Conservation (phyloP, 2,797 vertebrate genomes). For the Lutjanus campechanus region DNA sequence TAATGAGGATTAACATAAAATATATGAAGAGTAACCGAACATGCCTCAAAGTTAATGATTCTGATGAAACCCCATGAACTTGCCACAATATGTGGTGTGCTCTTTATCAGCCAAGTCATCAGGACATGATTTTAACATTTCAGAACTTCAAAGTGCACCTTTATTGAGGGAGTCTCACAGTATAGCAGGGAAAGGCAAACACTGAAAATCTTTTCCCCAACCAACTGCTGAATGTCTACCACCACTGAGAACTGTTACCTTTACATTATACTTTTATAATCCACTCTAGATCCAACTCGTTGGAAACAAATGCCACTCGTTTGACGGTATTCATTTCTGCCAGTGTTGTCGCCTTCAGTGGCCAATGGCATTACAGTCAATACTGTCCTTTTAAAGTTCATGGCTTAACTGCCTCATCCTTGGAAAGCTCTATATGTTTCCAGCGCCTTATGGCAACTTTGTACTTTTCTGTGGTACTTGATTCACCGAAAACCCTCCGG, state of each 20-base stretch:
- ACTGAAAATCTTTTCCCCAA: constrained; percentile 6
- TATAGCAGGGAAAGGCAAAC: background rate
- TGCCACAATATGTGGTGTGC: background rate
- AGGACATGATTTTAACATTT: constrained; percentile 7
- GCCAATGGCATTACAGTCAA: background rate
- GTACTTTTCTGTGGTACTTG: constrained; percentile 87
- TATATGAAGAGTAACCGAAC: background rate
- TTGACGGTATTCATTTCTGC: background rate
- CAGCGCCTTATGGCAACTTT: constrained; percentile 91
- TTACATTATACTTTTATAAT: constrained; percentile 13
- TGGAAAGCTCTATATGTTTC: constrained; percentile 90
- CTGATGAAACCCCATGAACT: background rate
- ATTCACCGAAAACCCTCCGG: constrained; percentile 85
- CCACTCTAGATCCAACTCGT: constrained; percentile 1
- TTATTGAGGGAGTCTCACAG: constrained; percentile 49
- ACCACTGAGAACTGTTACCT: constrained; percentile 1
- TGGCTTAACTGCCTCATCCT: constrained; percentile 80
- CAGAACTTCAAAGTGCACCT: constrained; percentile 36
- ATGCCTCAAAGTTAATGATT: constrained; percentile 1
- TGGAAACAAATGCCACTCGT: background rate
- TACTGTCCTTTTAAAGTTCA: constrained; percentile 48
- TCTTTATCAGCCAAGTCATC: background rate
- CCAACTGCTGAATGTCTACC: background rate
- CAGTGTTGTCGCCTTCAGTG: background rate
- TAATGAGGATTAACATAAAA: background rate